Evolutionary conservation across 2,797 vertebrate genomes (phyloP), one percentile per base, ranked within the genome.

Genomic region (Erpetoichthys calabaricus): DNA sequence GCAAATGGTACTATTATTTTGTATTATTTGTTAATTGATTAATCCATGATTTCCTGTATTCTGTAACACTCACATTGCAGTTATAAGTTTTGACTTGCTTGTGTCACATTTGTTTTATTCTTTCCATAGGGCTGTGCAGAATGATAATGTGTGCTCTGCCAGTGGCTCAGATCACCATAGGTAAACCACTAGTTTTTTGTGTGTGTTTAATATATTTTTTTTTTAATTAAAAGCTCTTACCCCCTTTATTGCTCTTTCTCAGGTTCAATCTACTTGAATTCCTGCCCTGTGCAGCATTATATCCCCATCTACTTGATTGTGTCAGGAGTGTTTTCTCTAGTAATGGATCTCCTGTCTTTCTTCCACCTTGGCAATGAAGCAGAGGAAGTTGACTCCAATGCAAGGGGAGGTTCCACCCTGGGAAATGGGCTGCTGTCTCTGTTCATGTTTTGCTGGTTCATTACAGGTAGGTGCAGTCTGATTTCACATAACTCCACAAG

Each of bases 281-380:
- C 83, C n/a, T 87, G 85, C 62, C 76, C 82, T 0, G 59, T 53
- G 3, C 55, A 86, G 70, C 59, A 1, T 60, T 71, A 59, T 60
- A 86, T 87, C 64, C 85, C 84, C 61, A 68, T 87, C 67, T 86
- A 83, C 47, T 43, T 85, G 67, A 65, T 86, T 4, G 83, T 85
- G 10, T 3, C 6, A 56, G 85, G 85, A 4, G 61, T 68, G 4
- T 79, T 77, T 5, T 6, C 65, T 8, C 2, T 83, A 46, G 0
- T 65, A 52, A 51, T 84, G 4, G 0, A 10, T 0, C 0, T 77
- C 53, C 56, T 80, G 4, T 44, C 74, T 45, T 77, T 69, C 63
- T 64, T 83, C 10, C 77, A 79, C 5, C 76, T 69, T 1, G 3
- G 69, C 25, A 9, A 51, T 2, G 58, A 69, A 45, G 1, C 63